Base-by-base conservation (phyloP, 2,797 vertebrate species). In the Crenuchus spilurus region DNA sequence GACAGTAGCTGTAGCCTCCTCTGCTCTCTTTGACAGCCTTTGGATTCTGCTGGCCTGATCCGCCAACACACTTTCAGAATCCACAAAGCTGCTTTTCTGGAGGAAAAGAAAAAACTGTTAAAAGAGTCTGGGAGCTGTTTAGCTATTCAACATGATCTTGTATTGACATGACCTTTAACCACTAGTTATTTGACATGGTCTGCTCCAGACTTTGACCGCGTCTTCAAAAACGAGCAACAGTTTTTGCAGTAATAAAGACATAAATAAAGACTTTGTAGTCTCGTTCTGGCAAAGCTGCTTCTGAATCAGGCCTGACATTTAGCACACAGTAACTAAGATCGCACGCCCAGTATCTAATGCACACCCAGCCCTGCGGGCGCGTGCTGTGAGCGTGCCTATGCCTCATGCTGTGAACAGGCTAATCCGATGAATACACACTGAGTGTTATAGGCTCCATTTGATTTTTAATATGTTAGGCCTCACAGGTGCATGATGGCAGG, bases 371-470 rank as follows among this genome's bases (percentile, higher is more conserved):
- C 13, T 61, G 51, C n/a, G n/a, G n/a, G 67, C 13, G 49, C 62
- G 35, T 49, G 52, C 54, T 52, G 46, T 46, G 64, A 28, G 49
- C 46, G 49, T 60, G 67, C 75, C 76, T 70, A 75, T 75, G 67
- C 61, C 57, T 72, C 77, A 41, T 74, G 58, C 66, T 67, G 74
- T 76, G 78, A 80, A 76, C 70, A 70, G 68, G 55, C 75, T 85
- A 81, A 85, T 85, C 81, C 70, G 61, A 66, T 70, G 73, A 80
- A 75, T 71, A 72, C 74, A 76, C 67, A 46, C 70, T 46, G 75
- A 57, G 74, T 70, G 69, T 69, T 82, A 74, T 71, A 66, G 39
- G 61, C 66, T 62, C 37, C 78, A 20, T 74, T 60, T 72, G 72
- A 74, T 54, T 63, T 76, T 71, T 65, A 68, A 74, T 74, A 78